Conservation (phyloP, 2,888 invertebrate species). For the Ormyrus thymus region DNA sequence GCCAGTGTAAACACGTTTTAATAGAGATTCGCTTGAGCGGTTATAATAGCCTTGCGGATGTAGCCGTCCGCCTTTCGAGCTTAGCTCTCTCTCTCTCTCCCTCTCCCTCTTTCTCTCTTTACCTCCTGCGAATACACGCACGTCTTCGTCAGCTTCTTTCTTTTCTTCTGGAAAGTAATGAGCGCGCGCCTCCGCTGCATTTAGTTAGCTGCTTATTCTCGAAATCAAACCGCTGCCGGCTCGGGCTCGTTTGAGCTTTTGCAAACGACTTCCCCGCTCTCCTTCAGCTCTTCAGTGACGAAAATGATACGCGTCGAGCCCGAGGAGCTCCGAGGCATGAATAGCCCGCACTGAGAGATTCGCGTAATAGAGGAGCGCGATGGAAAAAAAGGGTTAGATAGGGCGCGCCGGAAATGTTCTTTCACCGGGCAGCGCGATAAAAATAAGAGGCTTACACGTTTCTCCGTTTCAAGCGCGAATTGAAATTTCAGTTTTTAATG, state of each 20-base stretch:
- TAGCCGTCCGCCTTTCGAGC: conserved; percentile 58
- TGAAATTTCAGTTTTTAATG: conserved; percentile 25
- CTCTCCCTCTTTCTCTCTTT: conserved; percentile 23
- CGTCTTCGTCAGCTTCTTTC: conserved; percentile 11
- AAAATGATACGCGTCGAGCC: conserved; percentile 42
- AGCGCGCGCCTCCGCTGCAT: conserved; percentile 44
- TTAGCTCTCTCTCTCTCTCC: not conserved
- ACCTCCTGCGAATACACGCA: conserved; percentile 15
- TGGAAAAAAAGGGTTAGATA: conserved; percentile 7
- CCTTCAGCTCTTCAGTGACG: conserved; percentile 15
- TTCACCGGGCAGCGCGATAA: not conserved
- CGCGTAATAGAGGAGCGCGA: not conserved
- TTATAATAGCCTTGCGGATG: conserved; percentile 75
- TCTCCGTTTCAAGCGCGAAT: not conserved
- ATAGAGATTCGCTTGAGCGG: conserved; percentile 76
- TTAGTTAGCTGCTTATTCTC: conserved; percentile 49
- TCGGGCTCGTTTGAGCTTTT: conserved; percentile 30
- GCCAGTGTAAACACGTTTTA: conserved; percentile 76
- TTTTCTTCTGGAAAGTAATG: conserved; percentile 46
- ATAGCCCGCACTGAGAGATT: conserved; percentile 7
- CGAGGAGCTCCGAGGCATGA: conserved; percentile 9
- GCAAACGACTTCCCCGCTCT: conserved; percentile 15
- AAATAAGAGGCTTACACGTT: not conserved
- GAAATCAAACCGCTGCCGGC: conserved; percentile 41
- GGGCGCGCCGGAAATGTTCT: not conserved